Conservation (phyloP, 2,888 invertebrate species). For the Melanargia galathea region DNA sequence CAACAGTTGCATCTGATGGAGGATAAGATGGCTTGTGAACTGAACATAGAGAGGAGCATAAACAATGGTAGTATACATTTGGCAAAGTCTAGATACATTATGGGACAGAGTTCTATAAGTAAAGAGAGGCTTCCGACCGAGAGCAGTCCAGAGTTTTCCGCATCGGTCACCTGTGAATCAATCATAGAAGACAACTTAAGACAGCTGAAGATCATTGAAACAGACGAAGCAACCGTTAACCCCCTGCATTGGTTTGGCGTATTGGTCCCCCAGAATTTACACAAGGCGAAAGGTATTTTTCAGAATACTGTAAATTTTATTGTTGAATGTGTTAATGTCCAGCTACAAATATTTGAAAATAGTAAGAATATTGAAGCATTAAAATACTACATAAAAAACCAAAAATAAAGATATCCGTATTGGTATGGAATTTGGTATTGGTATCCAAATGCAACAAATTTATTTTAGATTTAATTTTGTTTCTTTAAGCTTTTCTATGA, state of each 20-base stretch:
- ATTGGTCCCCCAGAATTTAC: constrained; percentile 90
- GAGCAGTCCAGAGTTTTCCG: constrained; percentile 75
- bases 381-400: constrained; percentile 52
- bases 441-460: too few species aligned
- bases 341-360: constrained; percentile 79
- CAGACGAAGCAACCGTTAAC: constrained; percentile 70
- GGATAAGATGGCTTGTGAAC: constrained; percentile 85
- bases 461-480: too few species aligned
- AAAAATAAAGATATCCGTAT: not conserved
- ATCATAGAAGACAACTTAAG: constrained; percentile 69
- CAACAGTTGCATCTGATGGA: constrained; percentile 88
- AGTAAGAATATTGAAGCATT: constrained; percentile 57
- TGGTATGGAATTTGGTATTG: too few species aligned
- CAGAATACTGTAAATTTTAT: constrained; percentile 85
- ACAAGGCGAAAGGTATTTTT: constrained; percentile 88
- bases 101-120: constrained; percentile 88
- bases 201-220: constrained; percentile 65
- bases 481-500: not conserved
- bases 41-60: constrained; percentile 86
- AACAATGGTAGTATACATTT: constrained; percentile 87
- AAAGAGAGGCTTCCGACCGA: constrained; percentile 87
- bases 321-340: constrained; percentile 87
- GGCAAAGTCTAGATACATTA: constrained; percentile 89
- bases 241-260: constrained; percentile 95
- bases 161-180: constrained; percentile 62